Conservation (phyloP, 2,113 vertebrate species). For the Malurus elegans region DNA sequence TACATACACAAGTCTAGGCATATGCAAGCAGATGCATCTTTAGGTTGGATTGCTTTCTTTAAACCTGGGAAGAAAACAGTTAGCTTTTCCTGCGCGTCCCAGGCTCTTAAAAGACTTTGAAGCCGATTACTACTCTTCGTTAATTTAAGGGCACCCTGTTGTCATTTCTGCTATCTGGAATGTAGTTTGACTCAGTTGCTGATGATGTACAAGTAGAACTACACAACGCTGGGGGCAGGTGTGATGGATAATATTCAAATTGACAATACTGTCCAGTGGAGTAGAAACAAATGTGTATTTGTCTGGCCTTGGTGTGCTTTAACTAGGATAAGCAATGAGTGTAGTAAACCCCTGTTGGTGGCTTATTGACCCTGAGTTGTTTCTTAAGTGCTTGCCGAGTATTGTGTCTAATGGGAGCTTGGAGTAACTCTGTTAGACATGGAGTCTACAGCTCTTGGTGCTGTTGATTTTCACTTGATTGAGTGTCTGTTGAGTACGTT, state of each 20-base stretch:
- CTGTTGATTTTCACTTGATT: not conserved
- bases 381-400: fast-evolving
- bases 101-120: not conserved
- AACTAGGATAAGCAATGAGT: fast-evolving
- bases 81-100: not conserved
- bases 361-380: not conserved
- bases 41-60: not conserved
- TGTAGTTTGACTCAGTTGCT: not conserved
- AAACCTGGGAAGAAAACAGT: not conserved
- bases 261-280: not conserved
- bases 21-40: not conserved
- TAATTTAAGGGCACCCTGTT: not conserved
- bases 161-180: not conserved
- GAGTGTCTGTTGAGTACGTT: not conserved
- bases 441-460: not conserved
- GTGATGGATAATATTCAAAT: not conserved
- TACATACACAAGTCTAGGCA: fast-evolving
- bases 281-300: not conserved
- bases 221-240: not conserved
- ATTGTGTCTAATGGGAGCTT: not conserved
- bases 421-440: not conserved
- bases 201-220: not conserved
- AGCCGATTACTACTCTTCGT: not conserved
- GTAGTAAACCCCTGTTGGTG: not conserved
- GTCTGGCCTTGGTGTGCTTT: not conserved